Conservation (phyloP, 2,113 vertebrate genomes). For the Myrmecobius fasciatus region DNA sequence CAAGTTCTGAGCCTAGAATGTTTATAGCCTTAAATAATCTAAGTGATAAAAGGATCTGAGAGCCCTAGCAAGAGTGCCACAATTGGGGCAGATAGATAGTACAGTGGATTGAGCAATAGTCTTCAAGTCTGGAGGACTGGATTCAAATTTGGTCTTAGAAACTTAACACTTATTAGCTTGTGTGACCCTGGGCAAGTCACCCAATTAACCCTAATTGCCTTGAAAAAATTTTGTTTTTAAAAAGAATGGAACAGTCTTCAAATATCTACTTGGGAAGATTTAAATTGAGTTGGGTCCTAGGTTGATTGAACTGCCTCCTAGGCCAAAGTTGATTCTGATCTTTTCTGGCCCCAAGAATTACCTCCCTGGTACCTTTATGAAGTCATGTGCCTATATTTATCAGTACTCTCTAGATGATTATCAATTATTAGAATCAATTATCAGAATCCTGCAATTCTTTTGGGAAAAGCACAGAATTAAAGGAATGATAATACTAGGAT, state of each 20-base stretch:
- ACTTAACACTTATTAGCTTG: too few relatives aligned
- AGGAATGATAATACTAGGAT: not conserved
- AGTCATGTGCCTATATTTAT: accelerated
- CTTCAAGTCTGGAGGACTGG: too few relatives aligned
- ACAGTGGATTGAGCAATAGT: too few relatives aligned
- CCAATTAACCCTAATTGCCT: too few relatives aligned
- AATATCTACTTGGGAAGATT: not conserved
- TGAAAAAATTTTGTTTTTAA: too few relatives aligned
- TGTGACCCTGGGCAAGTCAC: too few relatives aligned
- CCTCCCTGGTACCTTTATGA: not conserved
- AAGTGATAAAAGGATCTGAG: not conserved
- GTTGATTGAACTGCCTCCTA: not conserved
- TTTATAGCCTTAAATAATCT: not conserved
- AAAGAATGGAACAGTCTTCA: not conserved
- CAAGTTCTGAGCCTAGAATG: not conserved
- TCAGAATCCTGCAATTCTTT: not conserved
- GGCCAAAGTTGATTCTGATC: not conserved
- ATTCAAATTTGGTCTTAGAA: too few relatives aligned
- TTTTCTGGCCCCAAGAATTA: accelerated
- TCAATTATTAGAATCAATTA: too few relatives aligned
- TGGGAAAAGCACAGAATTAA: accelerated
- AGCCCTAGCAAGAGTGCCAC: not conserved
- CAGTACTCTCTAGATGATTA: accelerated
- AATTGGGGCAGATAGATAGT: too few relatives aligned
- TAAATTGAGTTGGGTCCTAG: not conserved